A percentile compares a stretch with the other conserved stretches of the same genome.
Conservation (phyloP, 2,888 invertebrate species). For the Euplexia lucipara region DNA sequence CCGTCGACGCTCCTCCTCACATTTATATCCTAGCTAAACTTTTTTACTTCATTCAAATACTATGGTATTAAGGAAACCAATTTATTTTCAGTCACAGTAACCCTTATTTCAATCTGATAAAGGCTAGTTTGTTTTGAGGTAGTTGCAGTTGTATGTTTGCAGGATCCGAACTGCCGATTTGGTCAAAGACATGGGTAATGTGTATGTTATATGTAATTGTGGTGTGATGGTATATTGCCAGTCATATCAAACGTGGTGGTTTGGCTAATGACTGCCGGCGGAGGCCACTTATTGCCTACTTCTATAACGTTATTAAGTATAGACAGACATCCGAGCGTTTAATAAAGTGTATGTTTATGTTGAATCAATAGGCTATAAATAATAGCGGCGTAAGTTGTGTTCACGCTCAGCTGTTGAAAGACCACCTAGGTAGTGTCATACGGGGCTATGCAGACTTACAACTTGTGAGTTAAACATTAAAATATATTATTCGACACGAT, state of each 20-base stretch:
- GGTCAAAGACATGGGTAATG: constrained; percentile 60
- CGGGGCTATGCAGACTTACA: not conserved
- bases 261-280: constrained; percentile 55
- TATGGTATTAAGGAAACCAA: constrained; percentile 55
- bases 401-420: constrained; percentile 4
- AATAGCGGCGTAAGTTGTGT: constrained; percentile 15
- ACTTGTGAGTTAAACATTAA: not conserved
- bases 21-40: constrained; percentile 66
- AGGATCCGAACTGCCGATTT: constrained; percentile 56
- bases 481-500: no score
- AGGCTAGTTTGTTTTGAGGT: constrained; percentile 22
- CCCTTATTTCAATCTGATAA: constrained; percentile 34
- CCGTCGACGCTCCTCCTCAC: constrained; percentile 26
- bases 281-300: constrained; percentile 29
- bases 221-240: constrained; percentile 50
- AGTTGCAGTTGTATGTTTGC: constrained; percentile 9
- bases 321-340: constrained; percentile 18
- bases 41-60: constrained; percentile 64
- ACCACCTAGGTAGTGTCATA: constrained; percentile 43
- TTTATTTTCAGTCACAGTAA: not conserved
- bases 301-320: constrained; percentile 46
- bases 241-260: constrained; percentile 61
- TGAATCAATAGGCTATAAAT: constrained; percentile 35
- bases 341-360: constrained; percentile 48
- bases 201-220: constrained; percentile 52